These are phyloP conservation scores for Drosophila fungiperda DNA, from an alignment of 2,888 invertebrate genomes.

Conservation along the genomic window DNA sequence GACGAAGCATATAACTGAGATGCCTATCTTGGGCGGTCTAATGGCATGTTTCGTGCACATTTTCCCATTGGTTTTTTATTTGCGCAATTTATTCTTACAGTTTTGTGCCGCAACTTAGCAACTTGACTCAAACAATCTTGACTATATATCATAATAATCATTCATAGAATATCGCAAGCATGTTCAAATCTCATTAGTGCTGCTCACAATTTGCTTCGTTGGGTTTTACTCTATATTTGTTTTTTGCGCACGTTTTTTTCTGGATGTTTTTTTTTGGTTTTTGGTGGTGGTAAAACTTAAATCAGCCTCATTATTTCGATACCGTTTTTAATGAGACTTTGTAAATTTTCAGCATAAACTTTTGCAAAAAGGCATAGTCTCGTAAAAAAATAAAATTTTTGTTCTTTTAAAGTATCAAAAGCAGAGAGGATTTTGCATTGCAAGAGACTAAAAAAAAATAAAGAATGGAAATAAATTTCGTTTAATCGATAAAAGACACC, in stretches of 20 bases:
- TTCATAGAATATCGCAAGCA: conserved; percentile 22
- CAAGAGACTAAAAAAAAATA: not conserved
- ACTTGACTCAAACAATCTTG: conserved; percentile 12
- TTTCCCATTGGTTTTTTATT: conserved; percentile 36
- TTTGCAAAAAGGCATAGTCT: not conserved
- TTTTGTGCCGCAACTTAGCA: conserved; percentile 56
- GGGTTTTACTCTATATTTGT: not conserved
- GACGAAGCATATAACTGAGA: conserved; percentile 13
- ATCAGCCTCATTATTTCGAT: conserved; percentile 7
- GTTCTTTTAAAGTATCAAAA: not conserved
- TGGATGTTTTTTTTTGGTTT: not conserved
- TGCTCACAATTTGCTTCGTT: conserved; percentile 34
- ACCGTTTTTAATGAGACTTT: not conserved
- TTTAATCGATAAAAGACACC: not conserved
- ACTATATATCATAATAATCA: conserved; percentile 6
- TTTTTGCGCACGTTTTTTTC: not conserved
- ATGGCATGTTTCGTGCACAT: conserved; percentile 63
- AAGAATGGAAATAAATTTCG: too few species aligned
- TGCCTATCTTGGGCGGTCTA: conserved; percentile 70
- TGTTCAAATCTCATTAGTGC: conserved; percentile 40
- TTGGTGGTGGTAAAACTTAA: not conserved
- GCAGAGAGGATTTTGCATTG: not conserved
- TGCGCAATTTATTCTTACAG: conserved; percentile 14
- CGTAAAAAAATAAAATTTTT: not conserved
- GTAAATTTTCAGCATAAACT: not conserved